Conservation (phyloP, 1,140 invertebrate genomes). For the Cydia pomonella region DNA sequence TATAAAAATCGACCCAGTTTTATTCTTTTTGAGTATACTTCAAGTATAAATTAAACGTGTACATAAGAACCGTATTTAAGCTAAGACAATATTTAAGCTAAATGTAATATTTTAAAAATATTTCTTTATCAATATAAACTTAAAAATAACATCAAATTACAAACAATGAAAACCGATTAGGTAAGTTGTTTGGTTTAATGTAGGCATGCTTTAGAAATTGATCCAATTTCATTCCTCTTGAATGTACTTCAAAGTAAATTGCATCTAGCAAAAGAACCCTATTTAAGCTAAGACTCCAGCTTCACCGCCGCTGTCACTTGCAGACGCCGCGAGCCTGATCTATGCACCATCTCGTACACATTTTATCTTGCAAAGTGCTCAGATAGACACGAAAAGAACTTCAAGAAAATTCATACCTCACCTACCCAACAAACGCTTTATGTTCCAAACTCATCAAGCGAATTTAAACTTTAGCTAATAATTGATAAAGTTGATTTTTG, state of each 20-base stretch:
- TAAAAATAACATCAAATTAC: too few species aligned
- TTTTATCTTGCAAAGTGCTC: conserved; percentile 80
- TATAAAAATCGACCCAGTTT: background rate
- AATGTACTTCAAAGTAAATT: background rate
- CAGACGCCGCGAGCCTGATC: conserved; percentile 65
- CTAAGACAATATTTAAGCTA: too few species aligned
- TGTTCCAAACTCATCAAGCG: conserved; percentile 39
- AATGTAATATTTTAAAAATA: too few species aligned
- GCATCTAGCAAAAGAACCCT: background rate
- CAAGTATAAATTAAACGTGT: too few species aligned
- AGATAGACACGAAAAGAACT: conserved; percentile 75
- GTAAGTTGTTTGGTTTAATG: too few species aligned
- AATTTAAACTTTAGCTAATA: conserved; percentile 34
- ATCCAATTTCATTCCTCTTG: background rate
- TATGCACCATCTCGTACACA: conserved; percentile 74
- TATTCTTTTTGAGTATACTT: too few species aligned
- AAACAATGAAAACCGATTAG: too few species aligned
- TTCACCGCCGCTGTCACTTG: conserved; percentile 59
- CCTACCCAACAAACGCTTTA: background rate
- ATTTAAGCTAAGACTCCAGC: background rate
- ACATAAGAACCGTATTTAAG: too few species aligned
- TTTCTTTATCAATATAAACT: too few species aligned
- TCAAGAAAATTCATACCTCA: conserved; percentile 70
- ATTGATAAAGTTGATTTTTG: conserved; percentile 39
- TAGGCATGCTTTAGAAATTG: background rate